phyloP scores from a whole-genome alignment of 2,888 invertebrate genomes.

The Heliconius ismenius region DNA sequence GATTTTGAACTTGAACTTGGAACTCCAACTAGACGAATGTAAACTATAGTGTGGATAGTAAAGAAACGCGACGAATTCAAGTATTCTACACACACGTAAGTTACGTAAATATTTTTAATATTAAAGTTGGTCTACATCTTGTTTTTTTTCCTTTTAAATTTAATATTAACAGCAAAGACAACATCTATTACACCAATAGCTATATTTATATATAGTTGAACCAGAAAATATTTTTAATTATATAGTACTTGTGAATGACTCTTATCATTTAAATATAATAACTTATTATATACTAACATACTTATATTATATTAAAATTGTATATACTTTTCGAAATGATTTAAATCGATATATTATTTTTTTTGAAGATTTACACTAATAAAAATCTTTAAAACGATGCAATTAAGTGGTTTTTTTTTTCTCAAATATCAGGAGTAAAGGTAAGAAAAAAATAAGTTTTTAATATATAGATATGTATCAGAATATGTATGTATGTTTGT shows the following conservation, averaged over 20 bases:
- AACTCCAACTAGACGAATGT: slow-evolving; percentile 44
- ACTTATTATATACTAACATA: slow-evolving; percentile 11
- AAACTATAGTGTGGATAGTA: slow-evolving; percentile 3
- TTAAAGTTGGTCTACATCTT: slow-evolving; percentile 59
- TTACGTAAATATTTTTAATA: slow-evolving; percentile 43
- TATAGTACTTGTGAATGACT: not conserved
- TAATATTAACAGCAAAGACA: slow-evolving; percentile 68
- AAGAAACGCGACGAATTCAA: slow-evolving; percentile 17
- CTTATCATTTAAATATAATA: slow-evolving; percentile 4
- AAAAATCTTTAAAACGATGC: slow-evolving; percentile 15
- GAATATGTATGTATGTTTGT: slow-evolving; percentile 18
- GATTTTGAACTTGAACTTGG: slow-evolving; percentile 48
- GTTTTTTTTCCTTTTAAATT: slow-evolving; percentile 44
- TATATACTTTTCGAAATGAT: slow-evolving; percentile 16
- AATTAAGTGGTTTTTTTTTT: slow-evolving; percentile 10
- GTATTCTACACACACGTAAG: slow-evolving; percentile 35
- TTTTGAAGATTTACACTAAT: slow-evolving; percentile 19
- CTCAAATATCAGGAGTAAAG: slow-evolving; percentile 5
- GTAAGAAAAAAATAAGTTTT: not conserved
- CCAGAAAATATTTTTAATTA: slow-evolving; percentile 20
- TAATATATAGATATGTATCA: slow-evolving; percentile 22
- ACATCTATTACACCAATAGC: slow-evolving; percentile 64
- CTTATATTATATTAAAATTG: slow-evolving; percentile 20
- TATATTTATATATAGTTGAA: slow-evolving; percentile 38
- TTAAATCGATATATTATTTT: slow-evolving; percentile 15